These are phyloP conservation scores for Salticus scenicus DNA, from an alignment of 2,888 invertebrate species.

Conservation along the genomic window DNA sequence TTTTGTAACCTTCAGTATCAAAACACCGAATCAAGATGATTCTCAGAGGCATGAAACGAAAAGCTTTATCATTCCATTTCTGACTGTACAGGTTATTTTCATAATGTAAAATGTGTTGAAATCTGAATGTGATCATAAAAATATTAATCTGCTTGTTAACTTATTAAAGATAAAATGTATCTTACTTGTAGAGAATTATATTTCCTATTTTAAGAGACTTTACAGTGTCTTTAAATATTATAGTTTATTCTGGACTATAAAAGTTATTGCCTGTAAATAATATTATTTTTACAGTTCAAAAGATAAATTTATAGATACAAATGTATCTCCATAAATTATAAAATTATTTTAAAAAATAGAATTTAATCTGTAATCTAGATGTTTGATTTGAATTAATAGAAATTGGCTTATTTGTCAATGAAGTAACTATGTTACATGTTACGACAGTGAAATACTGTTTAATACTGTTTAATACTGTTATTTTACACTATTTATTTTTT, in stretches of 20 bases:
- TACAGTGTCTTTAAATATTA: background rate
- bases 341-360: background rate
- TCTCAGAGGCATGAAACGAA: background rate
- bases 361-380: too few species aligned
- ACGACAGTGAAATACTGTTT: too few species aligned
- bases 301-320: background rate
- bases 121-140: conserved; percentile 20
- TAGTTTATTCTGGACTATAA: background rate
- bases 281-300: conserved; percentile 2
- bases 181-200: background rate
- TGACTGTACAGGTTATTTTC: conserved; percentile 56
- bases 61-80: conserved; percentile 12
- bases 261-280: background rate
- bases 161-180: background rate
- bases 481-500: too few species aligned
- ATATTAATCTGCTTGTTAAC: conserved; percentile 1
- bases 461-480: too few species aligned
- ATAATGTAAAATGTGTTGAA: conserved; percentile 37
- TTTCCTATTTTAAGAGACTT: background rate
- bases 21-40: conserved; percentile 57
- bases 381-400: too few species aligned
- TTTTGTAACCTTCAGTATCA: conserved; percentile 67
- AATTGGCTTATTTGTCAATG: too few species aligned
- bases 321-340: background rate
- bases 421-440: too few species aligned